Conservation (phyloP, 2,888 invertebrate genomes). For the Euplagia quadripunctaria region DNA sequence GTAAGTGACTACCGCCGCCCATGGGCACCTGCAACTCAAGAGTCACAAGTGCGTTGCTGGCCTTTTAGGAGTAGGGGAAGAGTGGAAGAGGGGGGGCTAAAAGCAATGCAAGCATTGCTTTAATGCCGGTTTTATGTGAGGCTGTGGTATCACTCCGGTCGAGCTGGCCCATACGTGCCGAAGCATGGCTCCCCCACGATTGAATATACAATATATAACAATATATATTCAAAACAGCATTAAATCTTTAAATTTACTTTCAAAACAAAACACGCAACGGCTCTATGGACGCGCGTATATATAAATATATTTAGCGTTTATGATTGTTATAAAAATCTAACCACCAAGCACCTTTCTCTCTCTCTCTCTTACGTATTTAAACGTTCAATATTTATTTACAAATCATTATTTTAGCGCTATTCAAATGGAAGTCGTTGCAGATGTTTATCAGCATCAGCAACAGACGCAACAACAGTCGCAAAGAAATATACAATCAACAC, state of each 20-base stretch:
- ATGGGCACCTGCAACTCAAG: no score
- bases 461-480: conserved; percentile 3
- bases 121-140: no score
- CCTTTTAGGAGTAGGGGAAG: no score
- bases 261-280: background rate
- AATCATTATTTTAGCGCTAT: background rate
- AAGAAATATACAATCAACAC: conserved; percentile 7
- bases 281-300: background rate
- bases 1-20: no score
- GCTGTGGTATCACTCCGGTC: no score
- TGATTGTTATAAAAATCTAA: no score
- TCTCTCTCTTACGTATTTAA: background rate
- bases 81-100: no score
- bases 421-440: conserved; percentile 16
- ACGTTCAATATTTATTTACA: background rate
- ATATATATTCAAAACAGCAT: conserved; percentile 1
- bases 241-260: background rate
- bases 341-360: no score
- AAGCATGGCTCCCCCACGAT: no score
- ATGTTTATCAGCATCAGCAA: conserved; percentile 17
- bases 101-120: no score
- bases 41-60: no score
- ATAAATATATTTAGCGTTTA: background rate
- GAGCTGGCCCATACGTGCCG: no score
- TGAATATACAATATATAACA: background rate